Conservation (phyloP, 2,797 vertebrate species). For the Cephalopachus bancanus region DNA sequence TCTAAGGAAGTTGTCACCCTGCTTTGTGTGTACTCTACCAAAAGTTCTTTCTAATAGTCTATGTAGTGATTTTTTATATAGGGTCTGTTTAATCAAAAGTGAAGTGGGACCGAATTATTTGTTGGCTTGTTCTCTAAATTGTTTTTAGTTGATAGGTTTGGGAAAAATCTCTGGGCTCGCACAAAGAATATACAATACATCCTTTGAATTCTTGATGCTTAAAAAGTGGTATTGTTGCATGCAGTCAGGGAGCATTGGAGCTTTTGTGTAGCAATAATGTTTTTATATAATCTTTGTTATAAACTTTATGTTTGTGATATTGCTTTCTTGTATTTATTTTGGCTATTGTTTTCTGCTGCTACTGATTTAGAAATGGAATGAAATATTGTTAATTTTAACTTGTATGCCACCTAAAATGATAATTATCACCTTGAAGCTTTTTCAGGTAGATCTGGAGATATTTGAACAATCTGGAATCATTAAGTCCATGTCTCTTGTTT, state of each 20-base stretch:
- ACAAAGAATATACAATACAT: background rate
- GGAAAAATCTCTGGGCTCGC: background rate
- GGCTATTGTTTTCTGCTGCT: conserved; percentile 12
- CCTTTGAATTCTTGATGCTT: conserved; percentile 18
- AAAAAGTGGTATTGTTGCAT: background rate
- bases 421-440: background rate
- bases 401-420: background rate
- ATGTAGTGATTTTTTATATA: background rate
- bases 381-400: conserved; percentile 31
- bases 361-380: background rate
- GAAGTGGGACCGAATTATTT: background rate
- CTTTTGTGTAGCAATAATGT: background rate
- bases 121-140: background rate
- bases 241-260: background rate
- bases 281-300: background rate
- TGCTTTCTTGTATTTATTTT: conserved; percentile 9
- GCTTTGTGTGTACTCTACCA: background rate
- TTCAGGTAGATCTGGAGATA: background rate
- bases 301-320: background rate
- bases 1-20: background rate
- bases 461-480: background rate
- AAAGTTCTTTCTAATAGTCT: background rate
- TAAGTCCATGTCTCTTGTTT: background rate
- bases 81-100: conserved; percentile 17
- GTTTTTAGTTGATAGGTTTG: background rate